A percentile compares a stretch with the other conserved stretches of the same genome.
Conservation (phyloP, 2,888 invertebrate species). For the Drosophila atroscutellata region DNA sequence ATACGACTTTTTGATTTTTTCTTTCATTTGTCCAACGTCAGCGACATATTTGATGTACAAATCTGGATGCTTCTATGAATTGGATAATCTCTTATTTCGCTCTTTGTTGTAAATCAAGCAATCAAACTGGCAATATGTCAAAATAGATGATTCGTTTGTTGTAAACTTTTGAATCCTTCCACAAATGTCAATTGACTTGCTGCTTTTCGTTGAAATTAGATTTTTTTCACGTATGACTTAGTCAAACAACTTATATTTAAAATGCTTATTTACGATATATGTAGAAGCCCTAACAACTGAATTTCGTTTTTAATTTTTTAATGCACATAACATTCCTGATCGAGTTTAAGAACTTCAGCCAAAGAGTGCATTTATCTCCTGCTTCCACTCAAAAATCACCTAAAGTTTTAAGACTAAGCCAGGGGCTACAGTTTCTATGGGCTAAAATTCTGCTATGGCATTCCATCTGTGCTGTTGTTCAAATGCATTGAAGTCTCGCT, state of each 20-base stretch:
- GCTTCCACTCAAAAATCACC: not conserved
- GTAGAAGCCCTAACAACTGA: too few species aligned
- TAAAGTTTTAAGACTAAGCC: not conserved
- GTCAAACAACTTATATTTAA: not conserved
- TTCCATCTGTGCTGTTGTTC: slow-evolving; percentile 8
- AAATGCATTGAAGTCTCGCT: slow-evolving; percentile 24
- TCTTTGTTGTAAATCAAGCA: not conserved
- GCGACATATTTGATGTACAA: slow-evolving; percentile 17
- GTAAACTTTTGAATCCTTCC: not conserved
- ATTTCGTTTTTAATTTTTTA: not conserved
- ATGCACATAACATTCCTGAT: not conserved
- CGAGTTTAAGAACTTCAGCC: not conserved
- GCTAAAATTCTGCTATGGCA: slow-evolving; percentile 8
- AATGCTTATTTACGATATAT: not conserved
- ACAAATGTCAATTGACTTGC: slow-evolving; percentile 6
- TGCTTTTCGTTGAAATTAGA: not conserved
- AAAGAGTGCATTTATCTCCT: too few species aligned
- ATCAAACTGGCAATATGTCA: slow-evolving; percentile 36
- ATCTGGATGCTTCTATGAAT: slow-evolving; percentile 11
- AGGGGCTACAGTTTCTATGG: not conserved
- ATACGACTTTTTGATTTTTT: slow-evolving; percentile 59
- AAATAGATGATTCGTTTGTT: slow-evolving; percentile 19
- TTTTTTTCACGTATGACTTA: not conserved
- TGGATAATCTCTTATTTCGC: slow-evolving; percentile 18
- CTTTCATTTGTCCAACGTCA: slow-evolving; percentile 15